Evolutionary conservation across 2,888 invertebrate species (phyloP).

Genomic region (Blera fallax): DNA sequence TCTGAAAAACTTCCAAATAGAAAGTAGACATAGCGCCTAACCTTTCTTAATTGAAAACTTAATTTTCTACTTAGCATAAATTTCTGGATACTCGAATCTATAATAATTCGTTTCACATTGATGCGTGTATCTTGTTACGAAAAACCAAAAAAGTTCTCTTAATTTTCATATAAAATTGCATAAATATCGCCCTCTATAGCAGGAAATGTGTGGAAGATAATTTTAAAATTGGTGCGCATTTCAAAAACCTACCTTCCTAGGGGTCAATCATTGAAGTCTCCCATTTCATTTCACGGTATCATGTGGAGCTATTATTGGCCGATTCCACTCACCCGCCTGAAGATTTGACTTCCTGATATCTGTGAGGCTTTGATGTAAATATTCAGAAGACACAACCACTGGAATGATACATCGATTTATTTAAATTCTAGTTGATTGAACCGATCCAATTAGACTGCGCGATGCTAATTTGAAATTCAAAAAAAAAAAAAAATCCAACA

Average conservation of each 20-base stretch:
- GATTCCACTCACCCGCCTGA: neutral
- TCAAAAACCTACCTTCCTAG: neutral
- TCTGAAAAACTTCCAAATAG: neutral
- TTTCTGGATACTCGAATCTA: neutral
- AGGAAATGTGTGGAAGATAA: neutral
- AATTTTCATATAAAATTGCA: neutral
- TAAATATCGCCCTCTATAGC: neutral
- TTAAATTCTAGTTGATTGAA: constrained; percentile 12
- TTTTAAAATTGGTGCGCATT: neutral
- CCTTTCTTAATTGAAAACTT: neutral
- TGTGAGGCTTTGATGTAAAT: neutral
- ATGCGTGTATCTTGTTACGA: neutral
- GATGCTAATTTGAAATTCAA: constrained; percentile 22
- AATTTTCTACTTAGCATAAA: neutral
- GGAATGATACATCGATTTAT: neutral
- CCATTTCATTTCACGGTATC: constrained; percentile 5
- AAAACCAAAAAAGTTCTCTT: neutral
- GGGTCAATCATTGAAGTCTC: neutral
- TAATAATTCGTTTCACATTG: neutral
- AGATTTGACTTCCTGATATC: neutral
- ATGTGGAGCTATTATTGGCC: neutral
- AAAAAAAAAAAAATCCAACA: constrained; percentile 6
- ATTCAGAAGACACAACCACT: neutral
- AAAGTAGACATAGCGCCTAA: neutral
- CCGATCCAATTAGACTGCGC: constrained; percentile 12